Base-by-base conservation (phyloP, 1,140 invertebrate species). In the Drosophila sulfurigaster region DNA sequence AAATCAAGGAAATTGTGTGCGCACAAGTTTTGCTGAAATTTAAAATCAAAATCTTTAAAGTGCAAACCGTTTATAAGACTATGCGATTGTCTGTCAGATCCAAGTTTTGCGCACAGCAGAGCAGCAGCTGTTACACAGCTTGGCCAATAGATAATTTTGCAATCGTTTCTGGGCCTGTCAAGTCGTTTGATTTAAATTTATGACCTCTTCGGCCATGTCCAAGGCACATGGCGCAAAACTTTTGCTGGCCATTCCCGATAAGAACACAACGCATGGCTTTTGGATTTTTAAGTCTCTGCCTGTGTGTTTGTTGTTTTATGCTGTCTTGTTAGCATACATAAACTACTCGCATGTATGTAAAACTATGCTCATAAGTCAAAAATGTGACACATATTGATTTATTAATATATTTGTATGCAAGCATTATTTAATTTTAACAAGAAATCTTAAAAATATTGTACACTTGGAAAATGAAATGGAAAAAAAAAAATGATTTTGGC, bases 181-280 rank as follows among this genome's bases (percentile, higher is more conserved):
- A 66, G 62, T 45, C 46, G 46, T 70, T 83, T 86, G 82, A 86
- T 86, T 86, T 86, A 82, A 86, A 86, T 86, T 86, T 87, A 86
- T 86, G 79, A 82, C 75, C 60, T 28, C 35, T 45, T 70, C 13
- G 69, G 58, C 68, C 81, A 54, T 86, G 82, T 87, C 82, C 79
- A 51, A 58, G 54, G 41, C 75, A 81, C 58, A 78, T 74, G 82
- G 70, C 71, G 64, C 71, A 78, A 16, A 32, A 30, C 16, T 75
- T 75, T 71, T 70, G n/a, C 58, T 70, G 67, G 45, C 41, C 25
- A 8, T 11, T 16, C n/a, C 11, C 7, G 65, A 70, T 75, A 70
- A 75, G 58, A 69, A 48, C 48, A 45, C 28, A 10, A 16, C 32
- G 49, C 16, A 48, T 49, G 32, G 43, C 52, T 38, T 56, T 3